Evolutionary conservation across 1,140 invertebrate genomes (phyloP).

Genomic region (Drosophila orena): DNA sequence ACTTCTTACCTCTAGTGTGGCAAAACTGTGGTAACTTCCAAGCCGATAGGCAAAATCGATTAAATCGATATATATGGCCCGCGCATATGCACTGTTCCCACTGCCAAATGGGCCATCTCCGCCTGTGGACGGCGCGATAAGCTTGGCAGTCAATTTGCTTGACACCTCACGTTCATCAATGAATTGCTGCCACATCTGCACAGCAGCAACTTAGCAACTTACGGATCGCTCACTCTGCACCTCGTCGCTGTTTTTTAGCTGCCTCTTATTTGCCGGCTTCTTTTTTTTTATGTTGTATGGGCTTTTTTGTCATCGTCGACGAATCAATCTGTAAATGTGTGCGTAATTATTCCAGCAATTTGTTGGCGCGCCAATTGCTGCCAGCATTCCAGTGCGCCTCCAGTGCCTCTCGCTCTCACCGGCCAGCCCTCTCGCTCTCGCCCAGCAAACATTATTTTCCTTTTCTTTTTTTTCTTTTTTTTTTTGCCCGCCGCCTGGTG

Average conservation of each 20-base stretch:
- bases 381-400: slow-evolving; percentile 61
- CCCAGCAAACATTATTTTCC: slow-evolving; percentile 12
- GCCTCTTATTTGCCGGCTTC: neutral
- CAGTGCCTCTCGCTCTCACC: neutral
- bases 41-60: neutral
- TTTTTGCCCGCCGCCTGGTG: slow-evolving; percentile 12
- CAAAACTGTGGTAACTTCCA: too few relatives aligned
- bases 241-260: slow-evolving; percentile 17
- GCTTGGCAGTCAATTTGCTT: slow-evolving; percentile 73
- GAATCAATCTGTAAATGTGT: slow-evolving; percentile 79
- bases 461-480: slow-evolving; percentile 5
- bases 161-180: slow-evolving; percentile 82
- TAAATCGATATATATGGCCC: neutral
- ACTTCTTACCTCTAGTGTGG: too few relatives aligned
- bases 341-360: slow-evolving; percentile 84
- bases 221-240: slow-evolving; percentile 54
- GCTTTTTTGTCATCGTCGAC: slow-evolving; percentile 50
- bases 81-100: neutral
- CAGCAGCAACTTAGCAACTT: slow-evolving; percentile 24
- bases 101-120: slow-evolving; percentile 6
- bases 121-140: slow-evolving; percentile 40
- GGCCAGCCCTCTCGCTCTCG: neutral
- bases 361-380: slow-evolving; percentile 82
- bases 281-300: neutral
- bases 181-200: slow-evolving; percentile 27